Conservation (phyloP, 2,113 vertebrate species). For the Bothrops jararaca region DNA sequence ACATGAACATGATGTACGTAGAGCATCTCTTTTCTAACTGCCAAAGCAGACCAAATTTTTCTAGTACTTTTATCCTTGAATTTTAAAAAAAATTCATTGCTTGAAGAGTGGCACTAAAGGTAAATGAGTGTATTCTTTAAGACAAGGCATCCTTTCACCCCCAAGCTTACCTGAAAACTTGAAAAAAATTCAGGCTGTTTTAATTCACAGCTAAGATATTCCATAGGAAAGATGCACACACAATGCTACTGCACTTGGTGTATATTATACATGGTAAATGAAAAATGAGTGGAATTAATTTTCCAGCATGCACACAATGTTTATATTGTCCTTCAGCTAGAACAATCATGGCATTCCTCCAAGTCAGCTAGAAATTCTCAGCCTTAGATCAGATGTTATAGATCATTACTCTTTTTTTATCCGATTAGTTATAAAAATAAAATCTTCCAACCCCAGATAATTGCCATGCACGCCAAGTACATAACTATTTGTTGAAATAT, state of each 20-base stretch:
- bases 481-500: not conserved
- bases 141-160: not conserved
- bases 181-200: not conserved
- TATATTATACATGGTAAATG: conserved; percentile 10
- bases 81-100: not conserved
- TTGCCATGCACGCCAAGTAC: not conserved
- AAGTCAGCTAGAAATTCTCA: not conserved
- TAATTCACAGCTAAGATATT: not conserved
- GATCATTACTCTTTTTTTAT: not conserved
- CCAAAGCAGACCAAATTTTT: not conserved
- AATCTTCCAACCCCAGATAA: not conserved
- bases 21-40: not conserved
- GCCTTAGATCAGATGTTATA: not conserved
- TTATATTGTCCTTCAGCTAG: not conserved
- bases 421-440: not conserved
- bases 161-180: not conserved
- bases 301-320: not conserved
- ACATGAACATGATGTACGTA: not conserved
- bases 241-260: not conserved
- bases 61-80: not conserved
- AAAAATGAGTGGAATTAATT: not conserved
- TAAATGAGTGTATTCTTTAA: not conserved
- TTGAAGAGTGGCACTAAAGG: not conserved
- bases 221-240: not conserved
- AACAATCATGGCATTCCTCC: not conserved